Conservation (phyloP, 2,113 vertebrate species). For the Sakesphorus luctuosus region DNA sequence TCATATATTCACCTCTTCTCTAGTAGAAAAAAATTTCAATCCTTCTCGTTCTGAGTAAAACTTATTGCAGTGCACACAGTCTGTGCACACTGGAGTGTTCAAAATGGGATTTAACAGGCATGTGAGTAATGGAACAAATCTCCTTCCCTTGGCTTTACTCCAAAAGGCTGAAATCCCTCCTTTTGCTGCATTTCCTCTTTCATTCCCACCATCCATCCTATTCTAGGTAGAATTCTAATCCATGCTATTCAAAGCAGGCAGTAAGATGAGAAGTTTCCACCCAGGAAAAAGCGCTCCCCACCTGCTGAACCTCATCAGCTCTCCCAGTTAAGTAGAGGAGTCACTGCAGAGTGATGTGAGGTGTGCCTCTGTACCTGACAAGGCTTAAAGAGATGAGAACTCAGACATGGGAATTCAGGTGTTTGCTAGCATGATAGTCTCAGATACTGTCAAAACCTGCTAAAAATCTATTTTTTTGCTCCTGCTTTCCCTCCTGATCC, state of each 20-base stretch:
- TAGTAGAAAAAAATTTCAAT: neutral
- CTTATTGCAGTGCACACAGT: neutral
- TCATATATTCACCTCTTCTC: neutral
- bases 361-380: neutral
- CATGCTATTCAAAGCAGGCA: neutral
- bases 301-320: neutral
- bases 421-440: neutral
- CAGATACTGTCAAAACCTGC: neutral
- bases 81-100: neutral
- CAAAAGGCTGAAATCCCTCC: neutral
- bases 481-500: neutral
- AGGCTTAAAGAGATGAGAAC: neutral
- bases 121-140: neutral
- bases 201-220: neutral
- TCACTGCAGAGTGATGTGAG: rapidly evolving
- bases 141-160: neutral
- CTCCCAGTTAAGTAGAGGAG: neutral
- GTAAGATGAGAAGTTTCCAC: neutral
- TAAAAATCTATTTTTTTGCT: neutral
- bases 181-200: neutral
- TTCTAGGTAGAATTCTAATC: neutral
- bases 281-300: neutral
- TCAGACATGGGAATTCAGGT: neutral
- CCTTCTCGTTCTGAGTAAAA: neutral
- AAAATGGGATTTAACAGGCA: neutral